A percentile compares a stretch with the other conserved stretches of the same genome.
These are phyloP conservation scores for Phanerotoma sp. DNA, from an alignment of 2,888 invertebrate genomes.

Conservation along the genomic window DNA sequence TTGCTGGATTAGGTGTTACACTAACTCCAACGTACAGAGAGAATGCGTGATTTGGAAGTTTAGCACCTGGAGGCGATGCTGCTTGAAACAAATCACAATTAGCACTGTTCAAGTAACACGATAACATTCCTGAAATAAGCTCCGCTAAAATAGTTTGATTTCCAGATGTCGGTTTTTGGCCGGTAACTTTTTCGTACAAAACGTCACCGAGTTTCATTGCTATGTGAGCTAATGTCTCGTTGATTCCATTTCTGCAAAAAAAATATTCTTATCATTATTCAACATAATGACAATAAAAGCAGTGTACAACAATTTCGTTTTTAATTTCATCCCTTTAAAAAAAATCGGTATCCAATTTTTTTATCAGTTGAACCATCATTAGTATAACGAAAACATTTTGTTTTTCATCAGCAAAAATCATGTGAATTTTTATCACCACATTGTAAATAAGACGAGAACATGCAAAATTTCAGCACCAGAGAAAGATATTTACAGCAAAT, in stretches of 20 bases:
- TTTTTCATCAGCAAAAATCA: no score
- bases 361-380: no score
- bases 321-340: no score
- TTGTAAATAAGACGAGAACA: no score
- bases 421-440: no score
- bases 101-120: slow-evolving; percentile 74
- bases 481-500: no score
- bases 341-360: no score
- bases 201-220: slow-evolving; percentile 68
- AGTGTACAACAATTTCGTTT: no score
- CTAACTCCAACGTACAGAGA: slow-evolving; percentile 68
- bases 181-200: slow-evolving; percentile 65
- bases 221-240: slow-evolving; percentile 57
- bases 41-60: slow-evolving; percentile 55
- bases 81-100: slow-evolving; percentile 70
- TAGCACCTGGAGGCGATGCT: slow-evolving; percentile 61
- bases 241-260: slow-evolving; percentile 56
- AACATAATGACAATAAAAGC: neutral
- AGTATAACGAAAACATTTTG: no score
- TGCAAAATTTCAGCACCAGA: no score
- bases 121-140: slow-evolving; percentile 64
- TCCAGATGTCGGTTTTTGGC: slow-evolving; percentile 50
- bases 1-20: slow-evolving; percentile 58
- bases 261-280: neutral
- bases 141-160: slow-evolving; percentile 33